These are phyloP conservation scores for Diloba caeruleocephala DNA, from an alignment of 2,888 invertebrate genomes.

Conservation along the genomic window DNA sequence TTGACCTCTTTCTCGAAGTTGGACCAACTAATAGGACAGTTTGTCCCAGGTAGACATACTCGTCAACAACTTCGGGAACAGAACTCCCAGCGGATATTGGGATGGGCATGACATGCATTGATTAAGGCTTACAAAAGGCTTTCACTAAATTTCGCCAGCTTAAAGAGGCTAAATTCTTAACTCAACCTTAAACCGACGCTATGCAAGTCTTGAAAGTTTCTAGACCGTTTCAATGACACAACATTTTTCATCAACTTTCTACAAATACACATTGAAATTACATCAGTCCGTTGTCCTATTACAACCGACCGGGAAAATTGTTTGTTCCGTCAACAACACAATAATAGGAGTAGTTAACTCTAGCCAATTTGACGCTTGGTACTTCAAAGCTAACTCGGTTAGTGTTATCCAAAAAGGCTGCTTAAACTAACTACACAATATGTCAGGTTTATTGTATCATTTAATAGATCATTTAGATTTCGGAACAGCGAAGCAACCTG, in stretches of 20 bases:
- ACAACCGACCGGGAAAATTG: slow-evolving; percentile 25
- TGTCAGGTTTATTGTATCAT: not conserved
- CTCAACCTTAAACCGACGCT: slow-evolving; percentile 13
- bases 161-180: slow-evolving; percentile 13
- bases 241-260: slow-evolving; percentile 10
- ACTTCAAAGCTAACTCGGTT: slow-evolving; percentile 58
- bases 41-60: no score
- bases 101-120: slow-evolving; percentile 4
- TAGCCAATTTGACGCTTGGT: slow-evolving; percentile 48
- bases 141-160: not conserved
- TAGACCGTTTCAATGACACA: slow-evolving; percentile 6
- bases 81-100: no score
- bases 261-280: slow-evolving; percentile 12
- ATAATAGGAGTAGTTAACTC: slow-evolving; percentile 28
- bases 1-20: no score
- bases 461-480: slow-evolving; percentile 35
- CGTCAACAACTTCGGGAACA: no score
- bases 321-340: slow-evolving; percentile 42
- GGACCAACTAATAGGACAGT: no score
- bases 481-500: slow-evolving; percentile 26
- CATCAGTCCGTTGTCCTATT: slow-evolving; percentile 5
- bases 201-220: slow-evolving; percentile 10
- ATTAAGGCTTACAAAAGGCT: not conserved
- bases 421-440: not conserved
- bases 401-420: no score